Conservation (phyloP, 2,797 vertebrate genomes). For the Tokudaia tokunoshimensis region DNA sequence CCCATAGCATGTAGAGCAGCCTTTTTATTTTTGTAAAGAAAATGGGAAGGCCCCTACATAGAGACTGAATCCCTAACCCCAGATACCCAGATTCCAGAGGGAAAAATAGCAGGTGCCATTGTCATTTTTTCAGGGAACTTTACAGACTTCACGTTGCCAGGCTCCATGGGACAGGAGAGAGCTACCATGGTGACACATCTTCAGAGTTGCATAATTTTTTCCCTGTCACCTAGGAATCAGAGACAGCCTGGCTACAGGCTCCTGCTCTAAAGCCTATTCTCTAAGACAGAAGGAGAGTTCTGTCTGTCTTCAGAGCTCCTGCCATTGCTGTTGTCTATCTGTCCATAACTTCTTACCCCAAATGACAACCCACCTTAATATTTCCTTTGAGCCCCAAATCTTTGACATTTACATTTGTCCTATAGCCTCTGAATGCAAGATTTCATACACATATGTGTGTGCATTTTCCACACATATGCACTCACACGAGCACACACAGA, state of each 20-base stretch:
- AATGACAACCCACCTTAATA: background rate
- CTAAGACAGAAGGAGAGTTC: background rate
- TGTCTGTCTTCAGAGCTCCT: background rate
- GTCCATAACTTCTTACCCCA: background rate
- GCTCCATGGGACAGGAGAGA: background rate
- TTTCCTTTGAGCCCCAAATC: background rate
- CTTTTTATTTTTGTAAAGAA: background rate
- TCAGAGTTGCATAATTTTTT: background rate
- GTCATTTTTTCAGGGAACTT: background rate
- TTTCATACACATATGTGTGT: background rate
- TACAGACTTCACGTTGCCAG: background rate
- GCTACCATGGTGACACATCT: background rate
- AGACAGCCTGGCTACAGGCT: no score
- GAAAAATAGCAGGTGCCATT: background rate
- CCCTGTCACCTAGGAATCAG: background rate
- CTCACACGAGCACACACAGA: background rate
- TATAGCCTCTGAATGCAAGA: background rate
- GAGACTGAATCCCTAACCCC: background rate
- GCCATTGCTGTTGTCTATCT: background rate
- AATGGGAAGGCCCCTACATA: background rate
- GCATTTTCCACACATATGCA: background rate
- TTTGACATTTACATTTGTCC: background rate
- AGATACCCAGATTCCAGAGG: background rate
- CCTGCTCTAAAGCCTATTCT: background rate
- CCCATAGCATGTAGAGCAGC: background rate